A percentile compares a stretch with the other conserved stretches of the same genome.
phyloP scores from a whole-genome alignment of 2,113 vertebrate genomes.

The Narcine bancroftii region DNA sequence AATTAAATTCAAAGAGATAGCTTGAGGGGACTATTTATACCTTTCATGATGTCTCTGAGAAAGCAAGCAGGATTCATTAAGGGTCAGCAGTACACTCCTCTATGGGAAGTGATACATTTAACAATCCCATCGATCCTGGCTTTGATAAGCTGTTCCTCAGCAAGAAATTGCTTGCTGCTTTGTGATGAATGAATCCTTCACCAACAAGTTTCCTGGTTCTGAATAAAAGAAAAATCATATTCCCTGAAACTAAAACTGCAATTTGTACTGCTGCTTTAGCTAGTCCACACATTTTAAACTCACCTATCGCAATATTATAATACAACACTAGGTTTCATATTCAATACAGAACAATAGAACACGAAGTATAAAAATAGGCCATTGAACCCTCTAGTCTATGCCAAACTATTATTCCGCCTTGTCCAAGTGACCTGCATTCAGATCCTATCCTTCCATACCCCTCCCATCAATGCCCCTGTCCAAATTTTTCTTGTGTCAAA shows the following conservation, averaged over 20 bases:
- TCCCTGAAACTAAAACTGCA: background rate
- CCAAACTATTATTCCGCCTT: too few relatives aligned
- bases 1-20: background rate
- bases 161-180: background rate
- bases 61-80: background rate
- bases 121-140: background rate
- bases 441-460: too few relatives aligned
- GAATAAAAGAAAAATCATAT: background rate
- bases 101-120: background rate
- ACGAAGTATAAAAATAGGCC: too few relatives aligned
- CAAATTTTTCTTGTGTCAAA: too few relatives aligned
- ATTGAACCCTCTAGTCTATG: too few relatives aligned
- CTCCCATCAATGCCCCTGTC: too few relatives aligned
- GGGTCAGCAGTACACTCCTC: background rate
- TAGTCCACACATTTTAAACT: too few relatives aligned
- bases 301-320: too few relatives aligned
- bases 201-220: background rate
- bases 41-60: background rate
- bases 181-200: background rate
- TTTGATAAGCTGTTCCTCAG: background rate
- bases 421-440: too few relatives aligned
- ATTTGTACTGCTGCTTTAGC: too few relatives aligned
- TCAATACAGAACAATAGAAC: too few relatives aligned
- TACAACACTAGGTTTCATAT: too few relatives aligned
- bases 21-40: background rate